Base-by-base conservation (phyloP, 2,797 vertebrate genomes). In the Lepus townsendii region DNA sequence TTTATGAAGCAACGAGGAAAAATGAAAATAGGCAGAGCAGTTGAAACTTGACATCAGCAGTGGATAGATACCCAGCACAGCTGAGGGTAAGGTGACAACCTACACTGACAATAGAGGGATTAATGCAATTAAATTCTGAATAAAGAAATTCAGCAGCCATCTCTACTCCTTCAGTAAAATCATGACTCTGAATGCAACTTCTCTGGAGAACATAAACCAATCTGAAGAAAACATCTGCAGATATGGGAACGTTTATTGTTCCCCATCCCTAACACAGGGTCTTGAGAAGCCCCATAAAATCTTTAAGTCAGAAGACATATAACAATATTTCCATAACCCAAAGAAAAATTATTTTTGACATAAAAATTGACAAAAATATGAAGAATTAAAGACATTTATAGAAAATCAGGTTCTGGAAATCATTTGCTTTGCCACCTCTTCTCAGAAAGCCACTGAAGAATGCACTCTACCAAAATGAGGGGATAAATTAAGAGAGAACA, bases 321-420 rank as follows among this genome's bases (percentile, higher is more conserved):
- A 78, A 3, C 6, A 92, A 83, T n/a, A 63, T 12, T 77, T 80
- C 14, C 52, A 78, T 35, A 83, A 32, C 35, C 7, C 5, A 9
- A 65, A 22, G 6, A 42, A 78, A 92, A 71, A 32, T 20, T 79
- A 66, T 42, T 71, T 83, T 38, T 90, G 57, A 83, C 11, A 7
- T 35, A 83, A 38, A 26, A 91, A 79, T 66, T 88, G 77, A 4
- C 42, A 72, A 57, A 75, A 80, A 2, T 83, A 66, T 42, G n/a
- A 91, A 65, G 19, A 83, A 91, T 68, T 8, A 73, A 87, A 91
- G 27, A 52, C 20, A 83, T 47, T 83, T 75, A 63, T n/a, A 93
- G 72, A 83, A 83, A 83, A 77, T 26, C 30, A 66, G n/a, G 7
- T 66, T 94, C 54, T 71, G 32, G 65, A 82, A 91, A 76, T 32